phyloP scores from a whole-genome alignment of 2,113 vertebrate species.

The Phyllopteryx taeniolatus region DNA sequence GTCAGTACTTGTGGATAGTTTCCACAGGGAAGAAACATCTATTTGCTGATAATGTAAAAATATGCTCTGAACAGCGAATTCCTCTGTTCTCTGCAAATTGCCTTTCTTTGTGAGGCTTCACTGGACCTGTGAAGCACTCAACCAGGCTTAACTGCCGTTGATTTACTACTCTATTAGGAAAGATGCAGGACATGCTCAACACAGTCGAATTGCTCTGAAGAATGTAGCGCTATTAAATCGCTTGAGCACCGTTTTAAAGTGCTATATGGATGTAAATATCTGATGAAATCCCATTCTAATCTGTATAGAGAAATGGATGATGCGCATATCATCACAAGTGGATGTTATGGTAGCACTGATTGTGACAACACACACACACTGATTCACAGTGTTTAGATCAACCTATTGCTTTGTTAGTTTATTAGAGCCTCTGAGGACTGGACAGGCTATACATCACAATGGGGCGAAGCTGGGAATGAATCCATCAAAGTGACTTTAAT shows the following conservation, averaged over 20 bases:
- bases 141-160: slow-evolving; percentile 16
- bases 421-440: slow-evolving; percentile 62
- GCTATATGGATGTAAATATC: slow-evolving; percentile 26
- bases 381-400: slow-evolving; percentile 30
- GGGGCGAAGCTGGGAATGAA: slow-evolving; percentile 54
- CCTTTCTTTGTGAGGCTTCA: slow-evolving; percentile 8
- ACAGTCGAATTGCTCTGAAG: slow-evolving; percentile 29
- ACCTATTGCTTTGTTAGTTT: slow-evolving; percentile 62
- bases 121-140: slow-evolving; percentile 12
- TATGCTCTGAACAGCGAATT: background rate
- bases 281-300: slow-evolving; percentile 22
- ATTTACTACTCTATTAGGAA: slow-evolving; percentile 41
- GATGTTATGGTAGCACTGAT: slow-evolving; percentile 20
- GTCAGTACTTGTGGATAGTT: background rate
- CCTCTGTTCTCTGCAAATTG: slow-evolving; percentile 5
- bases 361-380: background rate
- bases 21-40: background rate
- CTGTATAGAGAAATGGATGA: slow-evolving; percentile 11
- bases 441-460: slow-evolving; percentile 65
- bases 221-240: slow-evolving; percentile 11
- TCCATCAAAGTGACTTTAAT: slow-evolving; percentile 70
- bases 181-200: slow-evolving; percentile 22
- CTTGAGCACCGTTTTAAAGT: slow-evolving; percentile 11
- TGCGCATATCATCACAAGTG: slow-evolving; percentile 31
- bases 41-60: background rate